Base-by-base conservation (phyloP, 2,113 vertebrate genomes). In the Hypanus sabinus region DNA sequence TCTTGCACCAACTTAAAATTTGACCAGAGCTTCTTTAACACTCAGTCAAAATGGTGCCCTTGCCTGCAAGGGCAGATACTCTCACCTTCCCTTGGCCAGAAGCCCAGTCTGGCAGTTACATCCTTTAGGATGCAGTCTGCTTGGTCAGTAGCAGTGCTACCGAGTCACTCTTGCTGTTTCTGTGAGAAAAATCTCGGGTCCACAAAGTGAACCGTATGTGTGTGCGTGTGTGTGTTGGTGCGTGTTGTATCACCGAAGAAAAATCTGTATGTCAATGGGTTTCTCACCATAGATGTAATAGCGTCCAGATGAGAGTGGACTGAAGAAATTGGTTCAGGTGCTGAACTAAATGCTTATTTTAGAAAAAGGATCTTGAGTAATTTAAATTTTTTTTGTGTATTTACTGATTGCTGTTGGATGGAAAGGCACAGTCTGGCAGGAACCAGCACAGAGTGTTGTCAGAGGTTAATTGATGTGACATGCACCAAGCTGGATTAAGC, bases 381-480 rank as follows among this genome's bases (percentile, higher is more conserved):
- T 75, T 93, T 14, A 14, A 46, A 75, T 27, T 71, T 73, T 30
- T 27, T 71, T 73, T 30, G 71, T 55, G 71, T 16, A 73, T 75
- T 73, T 73, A 93, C 91, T 93, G 91, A 55, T 71, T 55, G 68
- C 70, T 71, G 70, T 93, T 71, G 70, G 68, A 71, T 46, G 36
- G 91, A 93, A 73, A 75, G 91, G 68, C 68, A 71, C 91, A 93
- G 91, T 93, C 91, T 93, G 91, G 91, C 91, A 93, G 12, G 36
- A 93, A 55, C 68, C 70, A 93, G 12, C 36, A 73, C 14, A 14
- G 91, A 38, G 70, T 93, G 91, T 55, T 93, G 91, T 93, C 91
- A 93, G 91, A 70, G 91, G 91, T 73, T 93, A 93, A 93, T 93
- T 36, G 91, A 93, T 38, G 91, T 93, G 91, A 93, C 91, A 93